Conservation (phyloP, 2,113 vertebrate genomes). For the Ascaphus truei region DNA sequence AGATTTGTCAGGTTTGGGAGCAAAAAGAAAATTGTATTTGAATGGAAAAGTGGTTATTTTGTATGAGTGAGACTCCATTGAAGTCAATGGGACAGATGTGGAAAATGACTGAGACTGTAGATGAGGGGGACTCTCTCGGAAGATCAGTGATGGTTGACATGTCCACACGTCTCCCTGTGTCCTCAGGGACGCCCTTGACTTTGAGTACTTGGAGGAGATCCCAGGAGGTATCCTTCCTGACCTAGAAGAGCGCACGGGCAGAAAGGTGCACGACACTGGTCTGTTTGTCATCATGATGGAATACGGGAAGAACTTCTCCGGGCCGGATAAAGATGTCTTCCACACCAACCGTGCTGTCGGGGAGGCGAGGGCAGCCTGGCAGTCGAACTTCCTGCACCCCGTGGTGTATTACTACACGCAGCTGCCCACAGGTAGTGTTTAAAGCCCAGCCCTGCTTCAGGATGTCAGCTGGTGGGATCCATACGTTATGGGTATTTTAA, state of each 20-base stretch:
- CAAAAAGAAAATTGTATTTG: no score
- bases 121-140: no score
- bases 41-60: no score
- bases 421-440: conserved; percentile 78
- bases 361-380: conserved; percentile 84
- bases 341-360: conserved; percentile 76
- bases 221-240: conserved; percentile 77
- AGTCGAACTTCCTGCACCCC: conserved; percentile 92
- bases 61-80: no score
- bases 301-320: conserved; percentile 83
- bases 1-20: no score
- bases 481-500: no score
- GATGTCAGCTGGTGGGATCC: no score
- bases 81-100: no score
- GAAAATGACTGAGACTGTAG: no score
- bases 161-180: no score
- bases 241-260: conserved; percentile 75
- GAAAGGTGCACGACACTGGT: conserved; percentile 54
- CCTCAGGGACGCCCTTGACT: conserved; percentile 58
- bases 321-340: conserved; percentile 73
- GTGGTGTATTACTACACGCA: conserved; percentile 86
- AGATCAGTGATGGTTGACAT: no score
- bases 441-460: neutral
- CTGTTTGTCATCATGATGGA: conserved; percentile 87
- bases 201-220: conserved; percentile 88